Conservation (phyloP, 2,888 invertebrate species). For the Timema cristinae region DNA sequence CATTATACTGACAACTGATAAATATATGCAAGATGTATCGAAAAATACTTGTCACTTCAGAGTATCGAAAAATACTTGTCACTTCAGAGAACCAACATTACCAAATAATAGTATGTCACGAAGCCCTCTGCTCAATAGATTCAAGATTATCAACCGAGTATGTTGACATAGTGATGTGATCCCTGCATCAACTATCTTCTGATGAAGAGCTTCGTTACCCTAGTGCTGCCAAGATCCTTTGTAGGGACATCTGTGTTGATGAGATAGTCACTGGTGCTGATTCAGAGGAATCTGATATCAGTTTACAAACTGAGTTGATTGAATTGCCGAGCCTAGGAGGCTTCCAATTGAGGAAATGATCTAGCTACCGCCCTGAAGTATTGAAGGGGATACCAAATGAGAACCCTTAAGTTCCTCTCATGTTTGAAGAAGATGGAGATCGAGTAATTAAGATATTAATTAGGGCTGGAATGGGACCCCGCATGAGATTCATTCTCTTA, state of each 20-base stretch:
- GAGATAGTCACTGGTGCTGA: neutral
- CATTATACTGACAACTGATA: too few species aligned
- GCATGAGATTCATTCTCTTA: neutral
- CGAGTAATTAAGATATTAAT: neutral
- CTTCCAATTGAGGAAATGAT: neutral
- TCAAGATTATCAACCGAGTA: too few species aligned
- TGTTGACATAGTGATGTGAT: too few species aligned
- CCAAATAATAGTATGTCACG: too few species aligned
- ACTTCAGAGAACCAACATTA: too few species aligned
- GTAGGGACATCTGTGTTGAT: neutral
- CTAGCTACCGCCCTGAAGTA: neutral
- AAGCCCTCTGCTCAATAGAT: too few species aligned
- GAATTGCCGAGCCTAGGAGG: neutral
- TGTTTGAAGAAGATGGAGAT: neutral
- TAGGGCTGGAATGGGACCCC: neutral
- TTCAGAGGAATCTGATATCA: neutral
- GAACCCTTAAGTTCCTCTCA: neutral
- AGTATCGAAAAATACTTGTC: too few species aligned
- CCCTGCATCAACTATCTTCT: neutral
- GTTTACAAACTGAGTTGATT: neutral
- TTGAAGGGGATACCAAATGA: neutral
- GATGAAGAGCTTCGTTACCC: too few species aligned
- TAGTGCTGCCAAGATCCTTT: neutral
- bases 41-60: too few species aligned
- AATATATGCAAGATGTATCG: too few species aligned